Conservation (phyloP, 1,140 invertebrate genomes). For the Piezodorus guildinii region DNA sequence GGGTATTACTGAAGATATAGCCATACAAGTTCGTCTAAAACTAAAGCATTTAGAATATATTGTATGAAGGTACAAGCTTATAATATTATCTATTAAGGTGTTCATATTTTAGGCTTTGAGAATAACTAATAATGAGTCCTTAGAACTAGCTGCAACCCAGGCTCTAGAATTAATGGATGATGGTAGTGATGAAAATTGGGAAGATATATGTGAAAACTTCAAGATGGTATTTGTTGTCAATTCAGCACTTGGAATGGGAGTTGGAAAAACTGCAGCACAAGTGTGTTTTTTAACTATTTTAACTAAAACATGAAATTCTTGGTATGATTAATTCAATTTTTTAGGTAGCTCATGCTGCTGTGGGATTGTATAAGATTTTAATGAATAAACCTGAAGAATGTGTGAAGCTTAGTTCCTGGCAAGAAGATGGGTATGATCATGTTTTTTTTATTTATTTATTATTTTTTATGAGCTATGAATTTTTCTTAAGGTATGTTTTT, state of each 20-base stretch:
- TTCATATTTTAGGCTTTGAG: constrained; percentile 13
- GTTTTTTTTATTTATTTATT: too few species aligned
- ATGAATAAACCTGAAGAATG: constrained; percentile 36
- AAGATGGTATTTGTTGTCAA: constrained; percentile 60
- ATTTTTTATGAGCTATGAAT: too few species aligned
- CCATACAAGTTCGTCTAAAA: constrained; percentile 9
- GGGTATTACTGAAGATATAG: constrained; percentile 22
- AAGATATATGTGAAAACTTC: constrained; percentile 35
- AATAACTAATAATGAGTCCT: constrained; percentile 17
- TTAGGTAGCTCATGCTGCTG: constrained; percentile 48
- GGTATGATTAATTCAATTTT: constrained; percentile 24
- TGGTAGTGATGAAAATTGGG: constrained; percentile 25
- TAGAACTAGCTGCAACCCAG: constrained; percentile 13
- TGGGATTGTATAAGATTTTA: constrained; percentile 42
- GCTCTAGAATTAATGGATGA: constrained; percentile 28
- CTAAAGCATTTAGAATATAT: background rate
- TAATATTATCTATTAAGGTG: background rate
- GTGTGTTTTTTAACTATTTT: background rate
- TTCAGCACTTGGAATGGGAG: constrained; percentile 44
- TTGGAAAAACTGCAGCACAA: constrained; percentile 38
- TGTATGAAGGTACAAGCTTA: background rate
- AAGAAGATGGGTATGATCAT: constrained; percentile 37
- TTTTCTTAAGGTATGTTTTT: too few species aligned
- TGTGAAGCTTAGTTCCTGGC: constrained; percentile 40
- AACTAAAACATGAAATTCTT: background rate